Evolutionary conservation across 2,797 vertebrate genomes (phyloP), one percentile per base, ranked within the genome.

Genomic region (Gila robusta): DNA sequence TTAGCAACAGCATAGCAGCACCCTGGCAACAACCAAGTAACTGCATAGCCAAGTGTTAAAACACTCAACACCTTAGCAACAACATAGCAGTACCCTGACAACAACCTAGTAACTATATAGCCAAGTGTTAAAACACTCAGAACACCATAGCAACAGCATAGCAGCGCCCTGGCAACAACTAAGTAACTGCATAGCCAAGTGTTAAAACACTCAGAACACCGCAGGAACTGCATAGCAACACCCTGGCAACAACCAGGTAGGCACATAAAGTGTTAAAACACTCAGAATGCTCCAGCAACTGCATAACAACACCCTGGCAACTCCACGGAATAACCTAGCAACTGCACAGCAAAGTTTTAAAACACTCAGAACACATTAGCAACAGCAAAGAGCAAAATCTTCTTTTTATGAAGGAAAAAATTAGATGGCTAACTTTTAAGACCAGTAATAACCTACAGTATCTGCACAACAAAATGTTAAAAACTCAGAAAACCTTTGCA

Each of bases 121-220:
- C 2, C 11, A 54, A 49, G 9, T 2, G 5, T 23, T 56, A 2
- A 14, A 77, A 76, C 28, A 74, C 26, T 21, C 2, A 49, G 14
- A 73, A 26, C 1, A 4, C 8, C 4, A 28, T 49, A 10, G 49
- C 10, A 77, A 77, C 35, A 1, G 8, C 67, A 70, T 70, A 37
- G 17, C 32, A 39, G 0, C 10, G 35, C 72, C 11, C 3, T 72
- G 69, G 23, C 2, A 71, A 26, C 23, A 28, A 28, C 0, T 3
- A 2, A 1, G 1, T 28, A 49, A 73, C 14, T 0, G 0, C 6
- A 17, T 4, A 49, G 6, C 14, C 5, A 37, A 12, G 0, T 77
- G 9, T 77, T n/a, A 56, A 56, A 77, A 56, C 0, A 14, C 4
- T 77, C 9, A 11, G 7, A 59, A 59, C 9, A 71, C 5, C 11